These are phyloP conservation scores for Dendropsophus ebraccatus DNA, from an alignment of 2,113 vertebrate genomes.

Conservation along the genomic window DNA sequence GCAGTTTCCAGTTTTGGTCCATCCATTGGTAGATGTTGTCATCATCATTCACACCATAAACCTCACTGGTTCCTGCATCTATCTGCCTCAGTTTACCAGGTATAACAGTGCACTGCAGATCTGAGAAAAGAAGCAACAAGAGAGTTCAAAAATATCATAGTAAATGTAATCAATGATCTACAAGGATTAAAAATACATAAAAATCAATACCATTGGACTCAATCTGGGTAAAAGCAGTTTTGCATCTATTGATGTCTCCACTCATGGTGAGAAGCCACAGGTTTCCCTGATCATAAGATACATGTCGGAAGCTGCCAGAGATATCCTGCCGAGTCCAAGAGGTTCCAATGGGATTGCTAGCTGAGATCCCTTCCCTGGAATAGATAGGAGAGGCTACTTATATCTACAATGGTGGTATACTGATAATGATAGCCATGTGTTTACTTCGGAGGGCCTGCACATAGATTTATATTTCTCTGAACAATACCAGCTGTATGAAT, in stretches of 20 bases:
- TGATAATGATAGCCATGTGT: neutral
- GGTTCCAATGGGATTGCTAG: neutral
- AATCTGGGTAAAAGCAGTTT: neutral
- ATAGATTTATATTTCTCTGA: no score
- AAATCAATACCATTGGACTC: no score
- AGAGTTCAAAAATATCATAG: neutral
- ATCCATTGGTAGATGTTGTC: neutral
- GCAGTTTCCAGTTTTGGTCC: neutral
- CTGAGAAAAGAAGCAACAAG: neutral
- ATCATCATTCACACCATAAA: conserved; percentile 23
- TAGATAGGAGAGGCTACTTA: neutral
- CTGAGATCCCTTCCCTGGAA: conserved; percentile 20
- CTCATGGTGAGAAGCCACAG: conserved; percentile 4
- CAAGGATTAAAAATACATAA: no score
- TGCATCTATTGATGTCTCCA: conserved; percentile 11
- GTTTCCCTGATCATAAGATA: neutral
- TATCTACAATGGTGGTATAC: no score
- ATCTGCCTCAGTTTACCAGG: neutral
- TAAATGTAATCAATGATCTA: neutral
- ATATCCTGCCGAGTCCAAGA: neutral
- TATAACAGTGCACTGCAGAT: neutral
- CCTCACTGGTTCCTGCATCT: conserved; percentile 12
- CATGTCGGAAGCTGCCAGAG: neutral
- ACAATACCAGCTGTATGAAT: no score
- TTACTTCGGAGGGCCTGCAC: neutral